Conservation (phyloP, 2,888 invertebrate genomes). For the Anorthoa munda region DNA sequence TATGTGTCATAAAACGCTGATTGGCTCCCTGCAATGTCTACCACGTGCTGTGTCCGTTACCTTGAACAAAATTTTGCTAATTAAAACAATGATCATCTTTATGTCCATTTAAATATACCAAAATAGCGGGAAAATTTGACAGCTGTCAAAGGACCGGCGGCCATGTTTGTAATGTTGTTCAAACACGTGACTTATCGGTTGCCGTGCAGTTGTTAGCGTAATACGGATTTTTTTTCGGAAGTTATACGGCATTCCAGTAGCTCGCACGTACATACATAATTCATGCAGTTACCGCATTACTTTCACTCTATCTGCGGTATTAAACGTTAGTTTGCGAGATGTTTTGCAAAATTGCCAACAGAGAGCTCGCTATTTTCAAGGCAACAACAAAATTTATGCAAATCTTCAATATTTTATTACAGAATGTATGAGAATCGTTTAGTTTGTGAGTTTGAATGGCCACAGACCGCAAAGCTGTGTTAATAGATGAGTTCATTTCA, state of each 20-base stretch:
- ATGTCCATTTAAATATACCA: background rate
- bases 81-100: slow-evolving; percentile 35
- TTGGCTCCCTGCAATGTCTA: slow-evolving; percentile 57
- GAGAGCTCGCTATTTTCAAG: slow-evolving; percentile 41
- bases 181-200: slow-evolving; percentile 59
- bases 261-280: slow-evolving; percentile 74
- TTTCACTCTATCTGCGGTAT: slow-evolving; percentile 74
- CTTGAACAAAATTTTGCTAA: slow-evolving; percentile 13
- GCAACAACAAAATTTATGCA: slow-evolving; percentile 52
- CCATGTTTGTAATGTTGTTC: slow-evolving; percentile 53
- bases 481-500: slow-evolving; percentile 52
- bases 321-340: slow-evolving; percentile 62
- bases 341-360: slow-evolving; percentile 54
- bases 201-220: slow-evolving; percentile 63
- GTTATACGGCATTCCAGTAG: slow-evolving; percentile 67
- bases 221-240: slow-evolving; percentile 75
- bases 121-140: slow-evolving; percentile 48
- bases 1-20: slow-evolving; percentile 49
- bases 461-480: slow-evolving; percentile 51
- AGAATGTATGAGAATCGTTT: slow-evolving; percentile 45
- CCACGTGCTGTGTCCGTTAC: slow-evolving; percentile 54
- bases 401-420: slow-evolving; percentile 54
- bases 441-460: slow-evolving; percentile 43
- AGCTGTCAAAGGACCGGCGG: slow-evolving; percentile 56
- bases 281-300: slow-evolving; percentile 78